These are phyloP conservation scores for Porites lutea DNA, from an alignment of 64 coral and sea anemone species.

Conservation along the genomic window DNA sequence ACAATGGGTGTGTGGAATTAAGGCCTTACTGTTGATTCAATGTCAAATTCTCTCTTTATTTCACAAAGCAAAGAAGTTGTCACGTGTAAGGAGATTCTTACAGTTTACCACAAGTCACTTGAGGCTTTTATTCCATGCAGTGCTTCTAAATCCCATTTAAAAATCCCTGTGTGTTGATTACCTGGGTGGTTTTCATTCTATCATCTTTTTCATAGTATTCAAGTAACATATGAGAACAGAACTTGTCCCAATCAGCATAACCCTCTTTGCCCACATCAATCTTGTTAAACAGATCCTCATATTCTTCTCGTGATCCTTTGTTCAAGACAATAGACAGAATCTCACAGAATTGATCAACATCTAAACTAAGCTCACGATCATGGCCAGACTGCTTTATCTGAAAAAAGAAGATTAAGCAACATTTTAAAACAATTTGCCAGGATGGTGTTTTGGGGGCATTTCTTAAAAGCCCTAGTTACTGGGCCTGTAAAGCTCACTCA, in stretches of 20 bases:
- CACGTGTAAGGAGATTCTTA: too few species aligned
- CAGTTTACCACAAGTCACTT: too few species aligned
- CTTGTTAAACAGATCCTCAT: slow-evolving; percentile 91
- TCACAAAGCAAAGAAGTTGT: too few species aligned
- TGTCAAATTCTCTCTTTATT: too few species aligned
- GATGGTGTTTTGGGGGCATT: too few species aligned
- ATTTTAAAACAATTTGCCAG: too few species aligned
- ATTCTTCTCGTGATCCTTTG: slow-evolving; percentile 90
- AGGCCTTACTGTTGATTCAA: too few species aligned
- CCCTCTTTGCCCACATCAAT: slow-evolving; percentile 96
- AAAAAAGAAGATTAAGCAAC: not conserved
- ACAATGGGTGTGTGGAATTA: too few species aligned
- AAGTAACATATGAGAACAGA: slow-evolving; percentile 95
- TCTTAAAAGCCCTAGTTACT: too few species aligned
- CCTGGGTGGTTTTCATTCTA: slow-evolving; percentile 98
- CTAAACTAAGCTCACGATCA: slow-evolving; percentile 84
- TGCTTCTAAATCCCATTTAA: too few species aligned
- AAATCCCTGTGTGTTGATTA: not conserved
- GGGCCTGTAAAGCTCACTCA: too few species aligned
- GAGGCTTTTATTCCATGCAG: too few species aligned
- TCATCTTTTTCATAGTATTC: slow-evolving; percentile 99
- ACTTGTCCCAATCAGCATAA: slow-evolving; percentile 99
- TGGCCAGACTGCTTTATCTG: slow-evolving; percentile 93
- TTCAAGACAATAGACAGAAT: slow-evolving; percentile 91
- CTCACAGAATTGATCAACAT: slow-evolving; percentile 97